Base-by-base conservation (phyloP, 1,140 invertebrate species). In the Neotoxoptera formosana region DNA sequence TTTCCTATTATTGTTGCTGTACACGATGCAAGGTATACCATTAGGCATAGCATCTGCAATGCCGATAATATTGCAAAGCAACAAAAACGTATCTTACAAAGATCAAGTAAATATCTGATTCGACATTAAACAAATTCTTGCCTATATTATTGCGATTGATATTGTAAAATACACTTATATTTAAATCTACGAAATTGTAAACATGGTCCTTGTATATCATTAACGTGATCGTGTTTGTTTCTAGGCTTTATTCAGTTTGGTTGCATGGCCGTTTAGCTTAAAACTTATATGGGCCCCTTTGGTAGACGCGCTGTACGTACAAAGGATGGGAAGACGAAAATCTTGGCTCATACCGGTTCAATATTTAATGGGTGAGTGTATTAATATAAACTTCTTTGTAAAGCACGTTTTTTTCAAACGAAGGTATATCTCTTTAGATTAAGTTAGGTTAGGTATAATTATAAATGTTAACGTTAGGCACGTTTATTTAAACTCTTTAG, bases 221-320 rank as follows among this genome's bases (percentile, higher is more conserved):
- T 11, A 41, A 25, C 81, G 34, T 45, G 3, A 23, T 41, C 21
- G 23, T 84, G 21, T 45, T 23, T 45, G 11, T 94, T 96, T 96
- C 93, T 97, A 99, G 97, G 99, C 99, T 25, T 97, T 99, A 95
- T 99, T 99, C 95, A 99, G 98, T 96, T 99, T 99, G 95, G 98
- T 98, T 0, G 97, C 97, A 94, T 99, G 99, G 99, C 99, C 99
- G 6, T 99, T 99, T 95, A 99, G 98, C 95, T 95, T 99, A 34
- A 99, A 99, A 95, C 95, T 99, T 48, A 95, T 99, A 84, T 99
- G 99, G 99, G 99, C 99, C 7, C 99, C 99, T 2, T 96, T 99
- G 94, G 99, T 99, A 4, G 99, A 99, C 95, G 97, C 98, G 0
- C 95, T 99, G 41, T 99, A 98, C 95, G 97, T 97, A 56, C 95